Evolutionary conservation across 2,113 vertebrate genomes (phyloP), one percentile per base, ranked within the genome.

Genomic region (Gopherus flavomarginatus): DNA sequence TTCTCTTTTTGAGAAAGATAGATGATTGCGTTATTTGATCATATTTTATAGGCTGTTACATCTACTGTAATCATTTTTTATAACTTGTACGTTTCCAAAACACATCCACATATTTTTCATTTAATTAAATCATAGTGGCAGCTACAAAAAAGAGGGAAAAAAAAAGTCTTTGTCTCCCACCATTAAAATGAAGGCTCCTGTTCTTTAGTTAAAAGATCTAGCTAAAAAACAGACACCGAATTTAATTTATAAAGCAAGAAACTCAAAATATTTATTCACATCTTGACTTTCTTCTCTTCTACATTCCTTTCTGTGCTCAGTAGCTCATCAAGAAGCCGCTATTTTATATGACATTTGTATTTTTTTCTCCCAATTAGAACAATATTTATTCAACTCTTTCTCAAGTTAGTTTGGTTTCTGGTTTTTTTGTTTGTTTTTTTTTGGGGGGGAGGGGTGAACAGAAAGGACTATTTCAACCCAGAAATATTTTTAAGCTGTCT

Each of bases 41-140:
- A 31, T 96, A 91, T 97, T 97, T 97, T 96, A 95, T 94, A 84
- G 95, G 57, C 75, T 96, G 83, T 93, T 97, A 24, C 85, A 96
- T 92, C 94, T 77, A 56, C 88, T 89, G 1, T 42, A 90, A 90
- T 88, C 81, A 82, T 86, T 97, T 95, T 94, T 93, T 93, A 13
- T 90, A 89, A 87, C 87, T 96, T 79, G 81, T 75, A 89, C 88
- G 11, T 91, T 94, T 88, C 94, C 89, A 89, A 93, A 95, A 86
- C 72, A n/a, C 4, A 0, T 44, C 94, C 19, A 0, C 53, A 83
- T 95, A 47, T 86, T 87, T 95, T 94, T 92, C 83, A 42, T 93
- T 81, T 93, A 82, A 5, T 52, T 84, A 81, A 90, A 54, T 14
- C 83, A 72, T 26, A 62, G 78, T 49, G 65, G 85, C 88, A 86